A percentile compares a stretch with the other conserved stretches of the same genome.
These are phyloP conservation scores for Leucoraja ocellata DNA, from an alignment of 2,797 vertebrate species.

Conservation along the genomic window DNA sequence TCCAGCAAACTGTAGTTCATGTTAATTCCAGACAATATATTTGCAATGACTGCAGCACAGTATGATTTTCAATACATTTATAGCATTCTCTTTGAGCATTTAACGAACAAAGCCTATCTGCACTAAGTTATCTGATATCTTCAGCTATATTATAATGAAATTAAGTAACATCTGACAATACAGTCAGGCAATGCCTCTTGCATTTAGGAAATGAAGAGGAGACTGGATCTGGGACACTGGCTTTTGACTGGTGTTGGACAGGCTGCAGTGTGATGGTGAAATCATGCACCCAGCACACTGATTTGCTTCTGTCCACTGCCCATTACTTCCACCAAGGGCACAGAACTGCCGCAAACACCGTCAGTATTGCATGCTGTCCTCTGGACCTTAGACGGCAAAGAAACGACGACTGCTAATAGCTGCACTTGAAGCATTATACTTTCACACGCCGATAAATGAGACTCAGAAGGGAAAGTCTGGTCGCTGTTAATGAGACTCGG, in stretches of 20 bases:
- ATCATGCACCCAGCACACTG: conserved; percentile 3
- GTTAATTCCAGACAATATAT: conserved; percentile 18
- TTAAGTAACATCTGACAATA: neutral
- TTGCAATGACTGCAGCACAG: neutral
- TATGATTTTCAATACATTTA: conserved; percentile 15
- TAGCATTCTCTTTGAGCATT: conserved; percentile 8
- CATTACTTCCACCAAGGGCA: neutral
- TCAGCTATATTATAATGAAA: conserved; percentile 10
- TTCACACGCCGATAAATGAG: neutral
- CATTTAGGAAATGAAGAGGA: neutral
- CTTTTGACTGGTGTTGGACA: neutral
- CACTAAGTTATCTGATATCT: conserved; percentile 3
- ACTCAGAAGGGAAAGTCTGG: neutral
- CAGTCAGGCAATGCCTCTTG: neutral
- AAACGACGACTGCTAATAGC: neutral
- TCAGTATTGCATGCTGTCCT: neutral
- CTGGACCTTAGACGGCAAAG: neutral
- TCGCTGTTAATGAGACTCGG: neutral
- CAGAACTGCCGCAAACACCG: neutral
- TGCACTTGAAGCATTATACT: conserved; percentile 2
- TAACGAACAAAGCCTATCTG: conserved; percentile 29
- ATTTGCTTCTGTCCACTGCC: conserved; percentile 12
- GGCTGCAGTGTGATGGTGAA: neutral
- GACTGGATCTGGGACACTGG: neutral
- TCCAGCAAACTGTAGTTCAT: conserved; percentile 8